Percentiles rank a stretch among this genome's conserved stretches.
Evolutionary conservation across 2,888 invertebrate species (phyloP).

Genomic region (Pilophorus perplexus): DNA sequence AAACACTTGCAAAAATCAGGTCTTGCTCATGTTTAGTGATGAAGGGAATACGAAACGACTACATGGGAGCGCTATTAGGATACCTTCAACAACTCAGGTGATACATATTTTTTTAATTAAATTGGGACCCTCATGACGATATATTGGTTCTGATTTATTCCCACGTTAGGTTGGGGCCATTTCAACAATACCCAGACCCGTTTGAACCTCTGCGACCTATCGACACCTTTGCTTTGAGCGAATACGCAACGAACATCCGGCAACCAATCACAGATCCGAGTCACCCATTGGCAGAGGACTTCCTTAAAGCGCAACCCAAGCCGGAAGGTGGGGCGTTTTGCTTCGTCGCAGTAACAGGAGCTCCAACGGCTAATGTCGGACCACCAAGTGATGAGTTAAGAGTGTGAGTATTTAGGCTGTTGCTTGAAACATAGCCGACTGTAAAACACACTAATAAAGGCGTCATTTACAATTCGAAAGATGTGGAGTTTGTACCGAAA

Average conservation of each 20-base stretch:
- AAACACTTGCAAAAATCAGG: constrained; percentile 56
- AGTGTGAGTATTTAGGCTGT: no score
- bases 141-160: neutral
- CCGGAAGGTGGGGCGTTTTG: constrained; percentile 60
- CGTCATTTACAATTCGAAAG: neutral
- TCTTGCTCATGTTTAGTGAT: constrained; percentile 55
- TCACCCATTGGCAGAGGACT: constrained; percentile 55
- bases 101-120: neutral
- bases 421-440: neutral
- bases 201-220: constrained; percentile 28
- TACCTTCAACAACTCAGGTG: constrained; percentile 47
- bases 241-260: neutral
- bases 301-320: constrained; percentile 55
- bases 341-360: constrained; percentile 58
- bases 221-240: constrained; percentile 51
- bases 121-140: neutral
- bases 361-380: constrained; percentile 47
- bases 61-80: constrained; percentile 57
- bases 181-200: constrained; percentile 32
- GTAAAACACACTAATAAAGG: neutral
- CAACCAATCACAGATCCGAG: constrained; percentile 55
- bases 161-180: constrained; percentile 19
- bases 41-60: constrained; percentile 59
- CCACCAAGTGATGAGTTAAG: neutral
- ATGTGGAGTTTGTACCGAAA: neutral